Base-by-base conservation (phyloP, 2,888 invertebrate species). In the Phyto melanocephala region DNA sequence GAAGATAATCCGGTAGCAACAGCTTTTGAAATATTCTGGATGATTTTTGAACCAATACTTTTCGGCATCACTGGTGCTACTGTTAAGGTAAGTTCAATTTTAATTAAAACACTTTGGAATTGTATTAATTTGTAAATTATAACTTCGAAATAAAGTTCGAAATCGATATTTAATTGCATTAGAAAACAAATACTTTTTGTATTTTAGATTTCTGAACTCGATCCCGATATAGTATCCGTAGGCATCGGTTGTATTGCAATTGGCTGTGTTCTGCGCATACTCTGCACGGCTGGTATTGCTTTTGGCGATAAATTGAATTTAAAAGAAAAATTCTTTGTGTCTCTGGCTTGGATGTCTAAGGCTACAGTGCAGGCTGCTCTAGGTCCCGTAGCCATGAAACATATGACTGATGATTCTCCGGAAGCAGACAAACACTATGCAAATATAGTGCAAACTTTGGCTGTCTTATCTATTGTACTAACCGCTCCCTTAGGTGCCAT, bases 291-390 rank as follows among this genome's bases (percentile, higher is more conserved):
- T 45, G 87, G 93, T 0, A 92, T 95, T 8, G 95, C 95, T 0
- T 93, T 96, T 52, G 94, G 96, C 7, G 95, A 96, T 85, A 95
- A 95, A 85, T 92, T 98, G 65, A 98, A 96, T 90, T 92, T 95
- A 84, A 97, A 95, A 90, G 99, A 99, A 90, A 97, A 96, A 82
- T 92, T 98, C 83, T 99, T 99, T 90, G 95, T 98, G 15, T 95
- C 97, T 0, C 91, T 99, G 5, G 94, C 98, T 0, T 98, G 97
- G 95, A 95, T 98, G 94, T 96, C 98, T 1, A 99, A 99, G 92
- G 99, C 98, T 6, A 98, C 99, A n/a, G 98, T 99, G 0, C 98
- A 97, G 93, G 97, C 97, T 22, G 97, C 97, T 0, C 91, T 97
- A 45, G 96, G 95, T 0, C 96, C 97, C 0, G 95, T 95, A 1